Evolutionary conservation across 2,797 vertebrate genomes (phyloP), one percentile per base, ranked within the genome.

Genomic region (Geotrypetes seraphini): DNA sequence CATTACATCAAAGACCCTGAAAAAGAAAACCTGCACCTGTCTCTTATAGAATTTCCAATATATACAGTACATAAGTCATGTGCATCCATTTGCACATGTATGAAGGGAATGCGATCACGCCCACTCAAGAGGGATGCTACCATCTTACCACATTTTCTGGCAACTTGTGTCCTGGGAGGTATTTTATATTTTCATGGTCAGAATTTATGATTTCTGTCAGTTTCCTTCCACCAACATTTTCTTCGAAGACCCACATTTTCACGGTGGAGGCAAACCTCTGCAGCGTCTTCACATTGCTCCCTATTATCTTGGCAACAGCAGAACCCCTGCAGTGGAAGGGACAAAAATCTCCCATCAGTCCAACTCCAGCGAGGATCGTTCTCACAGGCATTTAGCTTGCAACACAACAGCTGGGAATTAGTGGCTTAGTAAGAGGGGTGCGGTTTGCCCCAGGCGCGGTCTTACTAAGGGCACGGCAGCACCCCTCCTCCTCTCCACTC

Each of bases 201-300:
- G 60, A 85, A 67, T 93, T 95, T 64, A 92, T 92, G 54, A 94
- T 91, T 43, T 95, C 90, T 3, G 87, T 89, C 48, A 96, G 71
- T 57, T 90, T 96, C 50, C 79, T 84, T 25, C 87, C 91, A 14
- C 89, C 67, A 42, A 96, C 26, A 2, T 69, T 78, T 65, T 96
- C 91, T 59, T 96, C 91, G 22, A 78, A 94, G 40, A 94, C 91
- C 92, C 91, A 94, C 92, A 96, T 93, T 42, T 88, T 90, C 53
- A 96, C 90, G 0, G 79, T 87, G 41, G 81, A 68, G 44, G 86
- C 80, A 46, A 96, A 92, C 36, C 66, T 81, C 33, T 84, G 68
- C 45, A 88, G 34, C 1, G 67, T 75, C 49, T 70, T 76, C 28
- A 85, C 88, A 60, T 96, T 94, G 14, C 59, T 64, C 20, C 90